Conservation (phyloP, 2,888 invertebrate species). For the Drosophila tanythrix region DNA sequence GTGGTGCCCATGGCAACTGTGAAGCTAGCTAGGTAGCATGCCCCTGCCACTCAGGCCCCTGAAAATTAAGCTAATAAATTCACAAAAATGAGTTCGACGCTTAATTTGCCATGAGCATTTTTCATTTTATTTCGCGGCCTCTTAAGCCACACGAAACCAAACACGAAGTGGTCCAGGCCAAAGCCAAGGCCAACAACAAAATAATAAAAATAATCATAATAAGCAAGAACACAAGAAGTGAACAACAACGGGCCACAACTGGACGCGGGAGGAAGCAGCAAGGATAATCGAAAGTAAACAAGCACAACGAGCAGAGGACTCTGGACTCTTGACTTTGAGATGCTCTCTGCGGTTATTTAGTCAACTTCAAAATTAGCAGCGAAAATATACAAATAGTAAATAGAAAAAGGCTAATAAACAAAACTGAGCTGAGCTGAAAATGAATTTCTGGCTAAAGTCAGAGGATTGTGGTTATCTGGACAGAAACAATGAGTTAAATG, state of each 20-base stretch:
- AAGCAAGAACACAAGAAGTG: constrained; percentile 41
- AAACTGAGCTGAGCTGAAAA: not conserved
- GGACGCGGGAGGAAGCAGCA: constrained; percentile 10
- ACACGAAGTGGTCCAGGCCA: constrained; percentile 29
- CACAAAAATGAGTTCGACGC: constrained; percentile 77
- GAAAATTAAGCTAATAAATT: constrained; percentile 77
- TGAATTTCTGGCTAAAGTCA: not conserved
- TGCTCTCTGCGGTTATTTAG: constrained; percentile 23
- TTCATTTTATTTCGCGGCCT: constrained; percentile 69
- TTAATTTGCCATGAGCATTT: constrained; percentile 79
- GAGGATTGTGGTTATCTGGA: not conserved
- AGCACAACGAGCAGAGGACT: not conserved
- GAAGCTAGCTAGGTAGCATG: not conserved
- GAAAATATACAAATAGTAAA: not conserved
- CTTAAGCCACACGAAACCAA: constrained; percentile 40
- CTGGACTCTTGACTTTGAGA: constrained; percentile 21
- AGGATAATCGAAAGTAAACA: constrained; percentile 24
- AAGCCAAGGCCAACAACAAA: constrained; percentile 29
- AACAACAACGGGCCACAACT: constrained; percentile 25
- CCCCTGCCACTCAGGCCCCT: not conserved
- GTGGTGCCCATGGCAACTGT: constrained; percentile 42
- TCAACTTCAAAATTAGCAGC: not conserved
- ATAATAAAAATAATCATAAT: constrained; percentile 34
- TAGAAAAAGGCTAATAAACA: not conserved
- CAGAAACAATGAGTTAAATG: not conserved